Conservation (phyloP, 2,888 invertebrate genomes). For the Apotomis betuletana region DNA sequence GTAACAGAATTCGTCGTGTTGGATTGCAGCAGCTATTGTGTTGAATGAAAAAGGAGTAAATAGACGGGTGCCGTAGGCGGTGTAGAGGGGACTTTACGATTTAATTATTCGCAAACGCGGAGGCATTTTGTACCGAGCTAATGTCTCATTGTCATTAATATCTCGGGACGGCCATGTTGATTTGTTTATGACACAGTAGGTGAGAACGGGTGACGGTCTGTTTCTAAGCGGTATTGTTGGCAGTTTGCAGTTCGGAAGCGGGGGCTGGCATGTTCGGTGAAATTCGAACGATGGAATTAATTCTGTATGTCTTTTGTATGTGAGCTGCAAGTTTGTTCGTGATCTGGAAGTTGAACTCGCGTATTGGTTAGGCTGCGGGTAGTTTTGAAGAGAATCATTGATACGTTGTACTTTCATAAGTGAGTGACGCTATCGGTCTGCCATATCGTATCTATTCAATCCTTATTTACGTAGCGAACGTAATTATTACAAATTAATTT, state of each 20-base stretch:
- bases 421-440: too few relatives aligned
- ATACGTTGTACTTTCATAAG: too few relatives aligned
- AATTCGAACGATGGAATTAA: conserved; percentile 51
- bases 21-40: conserved; percentile 82
- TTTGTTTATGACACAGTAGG: conserved; percentile 81
- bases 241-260: conserved; percentile 51
- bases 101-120: conserved; percentile 84
- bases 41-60: conserved; percentile 84
- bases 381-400: too few relatives aligned
- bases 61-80: conserved; percentile 80
- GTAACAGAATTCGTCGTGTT: conserved; percentile 64
- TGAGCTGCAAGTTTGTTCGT: conserved; percentile 20
- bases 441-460: too few relatives aligned
- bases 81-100: conserved; percentile 83
- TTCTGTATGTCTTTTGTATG: conserved; percentile 45
- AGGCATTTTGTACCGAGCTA: conserved; percentile 84
- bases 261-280: conserved; percentile 46
- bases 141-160: conserved; percentile 84
- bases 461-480: too few relatives aligned
- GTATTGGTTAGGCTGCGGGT: conserved; percentile 7
- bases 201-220: conserved; percentile 61
- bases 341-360: conserved; percentile 12
- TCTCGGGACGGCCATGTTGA: conserved; percentile 82
- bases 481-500: too few relatives aligned
- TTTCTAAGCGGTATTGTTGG: conserved; percentile 54